Conservation (phyloP, 2,888 invertebrate species). For the Chymomyza procnemis region DNA sequence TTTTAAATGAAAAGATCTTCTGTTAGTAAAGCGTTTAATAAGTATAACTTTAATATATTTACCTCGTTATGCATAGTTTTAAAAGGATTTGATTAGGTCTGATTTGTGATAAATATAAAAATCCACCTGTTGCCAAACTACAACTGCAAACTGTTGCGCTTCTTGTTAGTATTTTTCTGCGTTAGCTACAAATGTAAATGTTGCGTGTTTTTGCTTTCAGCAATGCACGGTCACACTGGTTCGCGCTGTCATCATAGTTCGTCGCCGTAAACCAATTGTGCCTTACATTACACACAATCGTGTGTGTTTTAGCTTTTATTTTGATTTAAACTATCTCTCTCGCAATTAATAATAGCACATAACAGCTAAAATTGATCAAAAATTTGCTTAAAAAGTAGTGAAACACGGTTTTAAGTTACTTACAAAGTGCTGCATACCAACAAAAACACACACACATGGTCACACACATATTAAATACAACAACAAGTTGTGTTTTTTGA, state of each 20-base stretch:
- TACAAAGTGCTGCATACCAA: constrained; percentile 50
- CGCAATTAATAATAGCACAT: background rate
- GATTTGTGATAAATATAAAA: no score
- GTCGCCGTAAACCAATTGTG: constrained; percentile 36
- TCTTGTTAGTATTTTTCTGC: no score
- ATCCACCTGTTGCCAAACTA: no score
- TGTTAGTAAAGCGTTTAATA: no score
- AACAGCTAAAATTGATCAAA: background rate
- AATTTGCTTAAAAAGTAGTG: constrained; percentile 60
- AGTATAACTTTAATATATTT: no score
- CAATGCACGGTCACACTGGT: background rate
- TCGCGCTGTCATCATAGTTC: constrained; percentile 3
- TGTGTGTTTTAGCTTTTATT: constrained; percentile 40
- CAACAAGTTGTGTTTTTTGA: constrained; percentile 23
- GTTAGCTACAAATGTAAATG: background rate
- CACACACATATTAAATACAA: constrained; percentile 8
- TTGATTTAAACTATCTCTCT: background rate
- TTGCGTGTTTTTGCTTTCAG: background rate
- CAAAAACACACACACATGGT: constrained; percentile 22
- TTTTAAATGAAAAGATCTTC: no score
- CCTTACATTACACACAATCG: constrained; percentile 33
- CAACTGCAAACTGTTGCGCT: no score
- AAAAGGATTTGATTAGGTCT: no score
- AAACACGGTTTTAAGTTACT: constrained; percentile 37
- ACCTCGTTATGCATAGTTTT: no score